Conservation (phyloP, 2,888 invertebrate genomes). For the Trichogramma evanescens region DNA sequence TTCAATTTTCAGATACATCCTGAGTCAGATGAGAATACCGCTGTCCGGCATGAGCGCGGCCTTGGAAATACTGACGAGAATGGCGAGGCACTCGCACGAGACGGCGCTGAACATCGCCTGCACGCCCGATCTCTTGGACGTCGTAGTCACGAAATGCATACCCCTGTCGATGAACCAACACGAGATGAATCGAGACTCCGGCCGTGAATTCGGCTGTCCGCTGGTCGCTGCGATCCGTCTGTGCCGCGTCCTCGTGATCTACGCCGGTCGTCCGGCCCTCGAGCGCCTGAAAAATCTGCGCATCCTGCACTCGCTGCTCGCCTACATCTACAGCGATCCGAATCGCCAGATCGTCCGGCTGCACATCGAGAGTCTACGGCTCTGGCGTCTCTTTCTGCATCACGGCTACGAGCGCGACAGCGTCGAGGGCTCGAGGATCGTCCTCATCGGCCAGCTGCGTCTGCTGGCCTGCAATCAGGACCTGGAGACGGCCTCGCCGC, state of each 20-base stretch:
- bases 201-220: slow-evolving; percentile 60
- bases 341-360: slow-evolving; percentile 30
- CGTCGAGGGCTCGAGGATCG: slow-evolving; percentile 31
- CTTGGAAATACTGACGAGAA: slow-evolving; percentile 70
- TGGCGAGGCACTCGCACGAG: slow-evolving; percentile 70
- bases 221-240: slow-evolving; percentile 66
- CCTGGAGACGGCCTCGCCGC: slow-evolving; percentile 34
- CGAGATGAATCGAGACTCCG: slow-evolving; percentile 39
- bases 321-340: slow-evolving; percentile 51
- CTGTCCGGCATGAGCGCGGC: slow-evolving; percentile 67
- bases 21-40: slow-evolving; percentile 63
- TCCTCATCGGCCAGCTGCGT: slow-evolving; percentile 35
- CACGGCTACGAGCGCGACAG: slow-evolving; percentile 35
- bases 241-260: slow-evolving; percentile 59
- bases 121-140: slow-evolving; percentile 59
- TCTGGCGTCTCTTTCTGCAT: slow-evolving; percentile 38
- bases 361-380: slow-evolving; percentile 38
- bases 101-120: slow-evolving; percentile 58
- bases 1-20: slow-evolving; percentile 57
- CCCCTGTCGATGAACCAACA: slow-evolving; percentile 38
- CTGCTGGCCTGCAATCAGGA: slow-evolving; percentile 36
- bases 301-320: slow-evolving; percentile 52
- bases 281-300: slow-evolving; percentile 40
- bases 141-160: slow-evolving; percentile 56
- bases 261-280: slow-evolving; percentile 36